Conservation (phyloP, 1,140 invertebrate species). For the Uloborus diversus region DNA sequence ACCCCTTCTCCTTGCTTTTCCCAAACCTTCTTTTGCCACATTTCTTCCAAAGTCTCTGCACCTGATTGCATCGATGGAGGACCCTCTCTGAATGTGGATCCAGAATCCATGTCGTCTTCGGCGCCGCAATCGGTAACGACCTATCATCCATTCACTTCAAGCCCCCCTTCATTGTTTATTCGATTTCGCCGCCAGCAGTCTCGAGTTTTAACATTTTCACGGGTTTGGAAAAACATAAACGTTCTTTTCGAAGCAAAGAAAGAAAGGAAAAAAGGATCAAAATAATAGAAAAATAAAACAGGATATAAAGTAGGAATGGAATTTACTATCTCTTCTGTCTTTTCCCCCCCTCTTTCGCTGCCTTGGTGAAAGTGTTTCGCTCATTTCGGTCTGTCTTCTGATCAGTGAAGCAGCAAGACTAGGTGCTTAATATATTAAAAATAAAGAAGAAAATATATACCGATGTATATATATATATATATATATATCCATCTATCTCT, state of each 20-base stretch:
- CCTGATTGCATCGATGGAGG: too few relatives aligned
- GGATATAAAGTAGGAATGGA: background rate
- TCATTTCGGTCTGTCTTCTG: conserved; percentile 45
- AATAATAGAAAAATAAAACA: conserved; percentile 23
- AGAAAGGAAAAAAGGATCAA: conserved; percentile 18
- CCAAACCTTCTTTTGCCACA: too few relatives aligned
- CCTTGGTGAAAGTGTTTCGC: conserved; percentile 34
- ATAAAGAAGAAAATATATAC: conserved; percentile 42
- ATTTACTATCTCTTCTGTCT: conserved; percentile 14
- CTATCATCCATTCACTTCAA: conserved; percentile 41
- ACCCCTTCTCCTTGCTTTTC: too few relatives aligned
- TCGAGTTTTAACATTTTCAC: conserved; percentile 22
- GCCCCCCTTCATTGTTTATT: conserved; percentile 44
- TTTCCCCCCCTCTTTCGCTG: background rate
- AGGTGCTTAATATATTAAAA: conserved; percentile 54
- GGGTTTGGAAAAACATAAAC: conserved; percentile 18
- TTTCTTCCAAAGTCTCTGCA: too few relatives aligned
- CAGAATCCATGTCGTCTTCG: too few relatives aligned
- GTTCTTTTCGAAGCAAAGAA: background rate
- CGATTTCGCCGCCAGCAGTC: conserved; percentile 44
- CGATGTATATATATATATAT: too few relatives aligned
- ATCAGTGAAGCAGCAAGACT: conserved; percentile 42
- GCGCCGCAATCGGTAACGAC: background rate
- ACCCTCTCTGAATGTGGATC: too few relatives aligned
- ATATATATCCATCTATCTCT: background rate